Conservation (phyloP, 2,888 invertebrate species). For the Schizotus pectinicornis region DNA sequence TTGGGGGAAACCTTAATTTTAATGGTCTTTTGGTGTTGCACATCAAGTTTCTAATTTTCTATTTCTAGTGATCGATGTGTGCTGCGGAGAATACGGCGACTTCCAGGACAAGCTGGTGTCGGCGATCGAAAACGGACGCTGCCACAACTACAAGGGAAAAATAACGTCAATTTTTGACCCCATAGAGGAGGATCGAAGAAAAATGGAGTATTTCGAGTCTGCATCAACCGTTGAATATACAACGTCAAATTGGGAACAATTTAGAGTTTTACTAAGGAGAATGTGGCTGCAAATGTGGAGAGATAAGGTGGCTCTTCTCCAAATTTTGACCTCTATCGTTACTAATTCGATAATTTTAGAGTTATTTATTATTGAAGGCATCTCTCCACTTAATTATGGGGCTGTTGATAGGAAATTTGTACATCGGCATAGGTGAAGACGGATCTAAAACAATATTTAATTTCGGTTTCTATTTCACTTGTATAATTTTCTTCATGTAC, state of each 20-base stretch:
- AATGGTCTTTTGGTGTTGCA: too few relatives aligned
- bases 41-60: too few relatives aligned
- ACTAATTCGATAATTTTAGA: slow-evolving; percentile 48
- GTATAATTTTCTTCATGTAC: slow-evolving; percentile 79
- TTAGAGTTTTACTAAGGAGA: slow-evolving; percentile 68
- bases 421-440: slow-evolving; percentile 76
- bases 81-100: slow-evolving; percentile 80
- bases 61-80: slow-evolving; percentile 77
- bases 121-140: slow-evolving; percentile 70
- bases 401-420: slow-evolving; percentile 72
- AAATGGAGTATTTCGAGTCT: slow-evolving; percentile 15
- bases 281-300: slow-evolving; percentile 79
- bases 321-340: too few relatives aligned
- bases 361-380: slow-evolving; percentile 73
- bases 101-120: slow-evolving; percentile 72
- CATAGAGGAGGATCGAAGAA: not conserved
- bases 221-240: slow-evolving; percentile 1
- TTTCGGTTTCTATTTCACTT: slow-evolving; percentile 83
- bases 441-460: slow-evolving; percentile 83
- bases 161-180: slow-evolving; percentile 18
- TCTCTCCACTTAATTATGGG: slow-evolving; percentile 73
- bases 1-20: slow-evolving; percentile 13
- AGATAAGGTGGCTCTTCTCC: slow-evolving; percentile 63
- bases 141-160: slow-evolving; percentile 3
- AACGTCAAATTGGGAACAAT: slow-evolving; percentile 63